These are phyloP conservation scores for Leptura quadrifasciata DNA, from an alignment of 2,888 invertebrate species.

Conservation along the genomic window DNA sequence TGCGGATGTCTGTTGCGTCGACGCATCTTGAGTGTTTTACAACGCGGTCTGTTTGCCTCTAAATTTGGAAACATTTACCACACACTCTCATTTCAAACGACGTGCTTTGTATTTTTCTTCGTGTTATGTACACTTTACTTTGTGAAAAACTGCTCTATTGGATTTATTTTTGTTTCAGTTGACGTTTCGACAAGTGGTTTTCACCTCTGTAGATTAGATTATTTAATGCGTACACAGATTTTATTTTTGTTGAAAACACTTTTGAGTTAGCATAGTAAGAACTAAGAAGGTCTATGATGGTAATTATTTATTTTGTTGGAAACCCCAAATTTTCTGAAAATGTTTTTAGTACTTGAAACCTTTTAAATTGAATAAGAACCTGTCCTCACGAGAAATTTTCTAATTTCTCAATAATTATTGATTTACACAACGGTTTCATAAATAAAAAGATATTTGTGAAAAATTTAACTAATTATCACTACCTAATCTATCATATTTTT, in stretches of 20 bases:
- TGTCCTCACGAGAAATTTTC: no score
- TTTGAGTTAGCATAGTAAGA: neutral
- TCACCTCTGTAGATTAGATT: neutral
- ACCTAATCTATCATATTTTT: no score
- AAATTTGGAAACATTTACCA: slow-evolving; percentile 38
- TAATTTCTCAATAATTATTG: no score
- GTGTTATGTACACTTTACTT: neutral
- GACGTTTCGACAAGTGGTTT: slow-evolving; percentile 14
- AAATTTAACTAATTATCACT: no score
- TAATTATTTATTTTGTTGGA: slow-evolving; percentile 1
- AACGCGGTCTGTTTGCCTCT: slow-evolving; percentile 36
- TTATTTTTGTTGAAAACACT: neutral
- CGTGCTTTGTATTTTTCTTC: neutral
- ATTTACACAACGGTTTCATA: no score
- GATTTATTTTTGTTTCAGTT: neutral
- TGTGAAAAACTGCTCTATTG: neutral
- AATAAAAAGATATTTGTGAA: no score
- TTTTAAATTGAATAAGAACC: neutral
- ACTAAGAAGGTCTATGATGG: neutral
- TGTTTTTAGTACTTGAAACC: neutral
- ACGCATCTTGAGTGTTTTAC: slow-evolving; percentile 54
- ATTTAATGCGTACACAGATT: neutral
- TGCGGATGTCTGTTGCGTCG: slow-evolving; percentile 64
- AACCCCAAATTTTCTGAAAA: neutral
- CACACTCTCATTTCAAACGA: slow-evolving; percentile 16